Base-by-base conservation (phyloP, 30 jellyfish, hydroid and myxozoan genomes). In the Aurelia sp. region DNA sequence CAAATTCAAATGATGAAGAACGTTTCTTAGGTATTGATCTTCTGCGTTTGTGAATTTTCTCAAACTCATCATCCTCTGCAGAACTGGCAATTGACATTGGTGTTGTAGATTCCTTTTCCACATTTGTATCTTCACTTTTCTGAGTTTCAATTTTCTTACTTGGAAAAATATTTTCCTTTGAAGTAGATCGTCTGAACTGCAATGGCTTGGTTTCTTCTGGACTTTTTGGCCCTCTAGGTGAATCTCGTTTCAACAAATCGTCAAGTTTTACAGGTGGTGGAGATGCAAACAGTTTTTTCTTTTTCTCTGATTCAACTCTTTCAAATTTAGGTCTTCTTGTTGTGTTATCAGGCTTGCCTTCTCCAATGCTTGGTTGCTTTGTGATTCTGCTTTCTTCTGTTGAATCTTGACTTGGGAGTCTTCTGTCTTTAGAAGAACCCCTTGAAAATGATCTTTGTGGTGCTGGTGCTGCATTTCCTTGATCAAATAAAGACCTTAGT, bases 181-280 rank as follows among this genome's bases (percentile, higher is more conserved):
- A 31, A 27, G 41, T 67, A 1, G 77, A 38, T 35, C 78, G 33
- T 20, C 82, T 71, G 20, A 73, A 50, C 35, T 63, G 52, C 51
- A 57, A 66, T 51, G 47, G 55, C 50, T 48, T 55, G 40, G 24
- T 70, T 9, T 87, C 87, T 51, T 77, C 86, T 15, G 90, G 83
- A 53, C 94, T 85, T 63, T 76, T 58, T 19, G 59, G 59, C 20
- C 48, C 58, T 64, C 88, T 71, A 7, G 96, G 96, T 13, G 90
- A 38, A 2, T 88, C 97, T 63, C 88, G 24, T 71, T 79, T 88
- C 18, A 88, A 48, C 59, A 88, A 67, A 19, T 82, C 89, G 57
- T 88, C 91, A 35, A 88, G 84, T 30, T 71, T 88, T 13, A 88
- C 59, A 1, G 97, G 89, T 15, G 97, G 92, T 4, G 88, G 88